Evolutionary conservation across 2,888 invertebrate genomes (phyloP), one percentile per base, ranked within the genome.

Genomic region (Pterobdella sp.): DNA sequence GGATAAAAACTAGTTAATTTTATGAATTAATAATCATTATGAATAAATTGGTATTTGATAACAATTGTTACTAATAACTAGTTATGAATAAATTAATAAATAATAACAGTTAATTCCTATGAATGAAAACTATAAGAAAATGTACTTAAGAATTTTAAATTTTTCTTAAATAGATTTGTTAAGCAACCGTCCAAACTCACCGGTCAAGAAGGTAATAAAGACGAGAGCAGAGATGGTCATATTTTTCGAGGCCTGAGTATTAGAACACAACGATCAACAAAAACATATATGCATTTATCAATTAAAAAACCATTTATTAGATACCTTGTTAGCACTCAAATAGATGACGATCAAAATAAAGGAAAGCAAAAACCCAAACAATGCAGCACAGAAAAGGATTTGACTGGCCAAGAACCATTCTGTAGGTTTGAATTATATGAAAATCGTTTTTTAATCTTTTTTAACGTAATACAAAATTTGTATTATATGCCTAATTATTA

Each of bases 301-400:
- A 42, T 14, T 42, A 22, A 42, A 42, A 42, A 42, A 42, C 66
- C 71, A 52, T 10, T 74, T 74, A 66, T 74, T 74, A 68, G 72
- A 66, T 22, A 56, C 72, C 70, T 66, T 72, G 67, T 74, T 74
- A 29, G 68, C 72, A 10, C 60, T 74, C 68, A 74, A 32, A 64
- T 74, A 74, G 35, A 72, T 68, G 34, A 63, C 49, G 18, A 52
- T 32, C 31, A 74, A 37, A 26, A 69, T 56, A 49, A 74, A 74
- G n/a, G 66, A 66, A 1, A 72, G 35, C 1, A 72, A 22, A 29
- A 74, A 18, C 7, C 72, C 67, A 37, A 74, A 34, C 37, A 74
- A 63, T 1, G 52, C 68, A 14, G 66, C 31, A 14, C 52, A 37
- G 26, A 72, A 60, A 32, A 74, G 37, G 34, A 74, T 66, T 32